phyloP scores from a whole-genome alignment of 2,113 vertebrate genomes.

The Tetrax tetrax region DNA sequence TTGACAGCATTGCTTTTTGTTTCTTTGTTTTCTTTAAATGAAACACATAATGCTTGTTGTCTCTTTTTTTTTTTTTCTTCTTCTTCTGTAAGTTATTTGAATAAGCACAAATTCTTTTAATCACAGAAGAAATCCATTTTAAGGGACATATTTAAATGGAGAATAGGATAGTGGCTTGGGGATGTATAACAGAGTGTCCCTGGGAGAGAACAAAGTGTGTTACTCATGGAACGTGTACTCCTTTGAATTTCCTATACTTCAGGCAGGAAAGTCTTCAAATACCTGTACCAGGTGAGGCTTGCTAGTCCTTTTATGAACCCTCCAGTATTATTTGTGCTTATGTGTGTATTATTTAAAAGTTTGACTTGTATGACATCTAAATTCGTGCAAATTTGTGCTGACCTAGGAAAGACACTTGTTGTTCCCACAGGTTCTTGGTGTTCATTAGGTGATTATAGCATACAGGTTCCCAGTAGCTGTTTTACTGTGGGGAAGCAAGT shows the following conservation, averaged over 20 bases:
- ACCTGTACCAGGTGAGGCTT: not conserved
- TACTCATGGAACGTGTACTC: not conserved
- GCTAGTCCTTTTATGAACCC: not conserved
- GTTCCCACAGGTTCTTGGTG: not conserved
- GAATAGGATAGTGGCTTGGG: not conserved
- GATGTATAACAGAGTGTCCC: not conserved
- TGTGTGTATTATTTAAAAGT: not conserved
- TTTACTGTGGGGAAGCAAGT: not conserved
- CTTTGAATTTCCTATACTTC: not conserved
- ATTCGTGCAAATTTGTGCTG: not conserved
- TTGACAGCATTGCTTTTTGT: not conserved
- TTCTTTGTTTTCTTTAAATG: not conserved
- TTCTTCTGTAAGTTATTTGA: not conserved
- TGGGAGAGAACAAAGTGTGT: not conserved
- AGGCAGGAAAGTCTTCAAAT: not conserved
- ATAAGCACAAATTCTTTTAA: not conserved
- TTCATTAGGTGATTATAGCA: not conserved
- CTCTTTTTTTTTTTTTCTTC: rapidly evolving
- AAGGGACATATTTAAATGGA: not conserved
- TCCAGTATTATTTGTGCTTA: not conserved
- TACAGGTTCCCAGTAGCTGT: not conserved
- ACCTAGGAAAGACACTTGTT: not conserved
- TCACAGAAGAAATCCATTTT: not conserved
- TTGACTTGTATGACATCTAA: not conserved
- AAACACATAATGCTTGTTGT: not conserved